Evolutionary conservation across 2,888 invertebrate species (phyloP).

Genomic region (Lasioglossum oenotherae): DNA sequence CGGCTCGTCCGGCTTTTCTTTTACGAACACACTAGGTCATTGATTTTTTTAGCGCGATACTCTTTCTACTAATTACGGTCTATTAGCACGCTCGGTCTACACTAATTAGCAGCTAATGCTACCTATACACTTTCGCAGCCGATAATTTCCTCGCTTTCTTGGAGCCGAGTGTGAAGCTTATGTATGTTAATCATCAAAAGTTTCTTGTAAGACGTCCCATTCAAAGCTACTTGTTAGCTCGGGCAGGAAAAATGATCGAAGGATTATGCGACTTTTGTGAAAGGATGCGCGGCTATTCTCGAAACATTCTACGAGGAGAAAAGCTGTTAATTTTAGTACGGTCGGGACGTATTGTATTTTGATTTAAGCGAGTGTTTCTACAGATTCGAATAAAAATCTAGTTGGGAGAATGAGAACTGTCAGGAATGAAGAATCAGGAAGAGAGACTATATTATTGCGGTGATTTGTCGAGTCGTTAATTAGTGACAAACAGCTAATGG

Average conservation of each 20-base stretch:
- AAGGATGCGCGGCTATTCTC: background rate
- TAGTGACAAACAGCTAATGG: conserved; percentile 40
- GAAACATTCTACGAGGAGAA: background rate
- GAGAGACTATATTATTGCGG: no score
- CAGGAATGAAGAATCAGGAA: no score
- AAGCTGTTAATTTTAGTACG: background rate
- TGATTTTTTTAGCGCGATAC: background rate
- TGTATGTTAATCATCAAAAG: background rate
- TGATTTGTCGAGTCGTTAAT: conserved; percentile 3
- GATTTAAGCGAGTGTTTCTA: no score
- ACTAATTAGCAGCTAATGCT: background rate
- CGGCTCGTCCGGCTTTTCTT: background rate
- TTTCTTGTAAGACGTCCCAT: background rate
- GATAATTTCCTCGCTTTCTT: conserved; percentile 1
- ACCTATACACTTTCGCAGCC: background rate
- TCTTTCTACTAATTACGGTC: conserved; percentile 8
- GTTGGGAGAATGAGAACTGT: no score
- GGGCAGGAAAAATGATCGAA: background rate
- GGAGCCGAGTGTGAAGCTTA: background rate
- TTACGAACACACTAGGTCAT: background rate
- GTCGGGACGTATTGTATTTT: no score
- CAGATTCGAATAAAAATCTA: no score
- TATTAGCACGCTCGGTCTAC: background rate
- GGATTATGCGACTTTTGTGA: background rate
- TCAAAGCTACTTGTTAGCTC: background rate